phyloP scores from a whole-genome alignment of 2,113 vertebrate genomes.

The Asarcornis scutulata region DNA sequence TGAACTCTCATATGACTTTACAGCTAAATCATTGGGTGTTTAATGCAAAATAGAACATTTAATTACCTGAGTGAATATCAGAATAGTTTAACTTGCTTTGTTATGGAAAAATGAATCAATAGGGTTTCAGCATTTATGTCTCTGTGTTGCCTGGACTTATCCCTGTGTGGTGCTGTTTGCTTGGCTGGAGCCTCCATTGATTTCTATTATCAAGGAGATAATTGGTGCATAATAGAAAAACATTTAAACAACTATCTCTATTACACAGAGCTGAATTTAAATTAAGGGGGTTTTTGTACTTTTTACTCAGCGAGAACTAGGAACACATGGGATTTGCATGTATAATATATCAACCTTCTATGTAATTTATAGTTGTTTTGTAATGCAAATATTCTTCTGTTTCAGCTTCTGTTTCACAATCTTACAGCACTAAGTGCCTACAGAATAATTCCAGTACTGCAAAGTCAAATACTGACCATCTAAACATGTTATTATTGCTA shows the following conservation, averaged over 20 bases:
- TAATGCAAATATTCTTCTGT: neutral
- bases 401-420: neutral
- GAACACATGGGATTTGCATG: neutral
- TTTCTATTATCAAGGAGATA: conserved; percentile 8
- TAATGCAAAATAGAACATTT: neutral
- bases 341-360: neutral
- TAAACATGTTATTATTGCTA: neutral
- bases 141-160: neutral
- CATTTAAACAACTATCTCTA: neutral
- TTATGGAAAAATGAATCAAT: conserved; percentile 17
- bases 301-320: neutral
- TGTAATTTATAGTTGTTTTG: neutral
- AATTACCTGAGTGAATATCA: conserved; percentile 1
- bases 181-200: neutral
- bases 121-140: neutral
- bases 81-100: conserved; percentile 1
- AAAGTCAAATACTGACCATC: neutral
- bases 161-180: neutral
- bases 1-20: neutral
- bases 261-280: neutral
- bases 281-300: neutral
- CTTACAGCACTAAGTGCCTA: neutral
- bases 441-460: neutral
- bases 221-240: conserved; percentile 27
- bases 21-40: neutral